A percentile compares a stretch with the other conserved stretches of the same genome.
These are phyloP conservation scores for Ibycter americanus DNA, from an alignment of 2,797 vertebrate genomes.

Conservation along the genomic window DNA sequence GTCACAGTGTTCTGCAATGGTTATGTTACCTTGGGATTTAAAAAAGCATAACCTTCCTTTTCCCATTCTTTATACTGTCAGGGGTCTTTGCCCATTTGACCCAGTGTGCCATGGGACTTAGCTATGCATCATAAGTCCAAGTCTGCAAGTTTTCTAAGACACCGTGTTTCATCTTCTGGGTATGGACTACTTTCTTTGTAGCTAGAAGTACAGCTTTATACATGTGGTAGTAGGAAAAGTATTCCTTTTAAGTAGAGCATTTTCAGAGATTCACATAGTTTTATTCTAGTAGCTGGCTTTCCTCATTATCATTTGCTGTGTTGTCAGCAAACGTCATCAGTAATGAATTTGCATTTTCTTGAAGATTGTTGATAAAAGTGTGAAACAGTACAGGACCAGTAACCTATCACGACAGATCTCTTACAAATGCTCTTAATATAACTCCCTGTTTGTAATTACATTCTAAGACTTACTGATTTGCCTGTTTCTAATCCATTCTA, in stretches of 20 bases:
- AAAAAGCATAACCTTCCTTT: conserved; percentile 17
- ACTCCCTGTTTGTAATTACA: conserved; percentile 59
- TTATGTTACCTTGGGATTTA: conserved; percentile 4
- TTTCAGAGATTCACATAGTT: background rate
- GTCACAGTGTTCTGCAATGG: background rate
- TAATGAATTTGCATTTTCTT: conserved; percentile 3
- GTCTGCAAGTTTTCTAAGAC: background rate
- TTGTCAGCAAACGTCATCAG: conserved; percentile 41
- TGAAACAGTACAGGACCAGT: background rate
- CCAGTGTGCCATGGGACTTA: background rate
- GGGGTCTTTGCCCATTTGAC: background rate
- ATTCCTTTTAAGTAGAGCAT: background rate
- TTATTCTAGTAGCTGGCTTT: background rate
- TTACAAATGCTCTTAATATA: conserved; percentile 24
- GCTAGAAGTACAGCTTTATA: background rate
- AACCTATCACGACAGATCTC: background rate
- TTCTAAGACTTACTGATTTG: conserved; percentile 60
- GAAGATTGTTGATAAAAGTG: background rate
- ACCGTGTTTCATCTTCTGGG: background rate
- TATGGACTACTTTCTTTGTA: background rate
- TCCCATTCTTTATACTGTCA: background rate
- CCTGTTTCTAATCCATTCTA: conserved; percentile 69
- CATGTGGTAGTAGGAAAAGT: background rate
- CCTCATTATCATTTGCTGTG: background rate
- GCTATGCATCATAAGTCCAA: background rate